Percentiles rank a stretch among this genome's conserved stretches.
Evolutionary conservation across 2,797 vertebrate genomes (phyloP).

Genomic region (Corythornis leucogaster): DNA sequence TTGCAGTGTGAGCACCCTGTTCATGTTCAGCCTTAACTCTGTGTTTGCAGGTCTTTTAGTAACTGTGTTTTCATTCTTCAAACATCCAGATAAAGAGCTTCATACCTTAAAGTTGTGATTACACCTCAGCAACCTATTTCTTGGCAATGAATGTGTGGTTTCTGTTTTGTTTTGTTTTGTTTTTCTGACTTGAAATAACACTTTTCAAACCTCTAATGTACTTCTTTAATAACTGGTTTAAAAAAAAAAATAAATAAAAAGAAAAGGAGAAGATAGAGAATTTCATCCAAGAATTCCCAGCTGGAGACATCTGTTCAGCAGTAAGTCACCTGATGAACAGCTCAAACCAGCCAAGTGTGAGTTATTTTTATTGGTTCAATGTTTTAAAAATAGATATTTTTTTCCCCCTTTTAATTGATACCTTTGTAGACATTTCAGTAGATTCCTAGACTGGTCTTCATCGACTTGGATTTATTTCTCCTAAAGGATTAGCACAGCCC

Average conservation of each 20-base stretch:
- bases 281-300: constrained; percentile 58
- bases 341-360: constrained; percentile 72
- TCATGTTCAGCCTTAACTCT: constrained; percentile 15
- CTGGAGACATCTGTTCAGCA: constrained; percentile 72
- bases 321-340: constrained; percentile 72
- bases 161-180: constrained; percentile 51
- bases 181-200: constrained; percentile 46
- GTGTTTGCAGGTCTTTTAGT: neutral
- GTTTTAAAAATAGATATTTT: constrained; percentile 72
- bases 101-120: constrained; percentile 36
- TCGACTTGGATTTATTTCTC: constrained; percentile 4
- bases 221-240: constrained; percentile 46
- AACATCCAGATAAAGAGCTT: constrained; percentile 16
- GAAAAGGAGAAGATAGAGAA: constrained; percentile 16
- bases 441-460: neutral
- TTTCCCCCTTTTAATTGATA: constrained; percentile 1
- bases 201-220: constrained; percentile 23
- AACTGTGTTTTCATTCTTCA: constrained; percentile 15
- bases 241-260: neutral
- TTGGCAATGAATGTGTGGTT: constrained; percentile 5
- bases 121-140: constrained; percentile 27
- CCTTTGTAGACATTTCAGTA: neutral
- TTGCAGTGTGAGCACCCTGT: neutral
- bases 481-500: neutral
- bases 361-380: constrained; percentile 78